These are phyloP conservation scores for Mastomys natalensis DNA, from an alignment of 2,113 vertebrate species.

Conservation along the genomic window DNA sequence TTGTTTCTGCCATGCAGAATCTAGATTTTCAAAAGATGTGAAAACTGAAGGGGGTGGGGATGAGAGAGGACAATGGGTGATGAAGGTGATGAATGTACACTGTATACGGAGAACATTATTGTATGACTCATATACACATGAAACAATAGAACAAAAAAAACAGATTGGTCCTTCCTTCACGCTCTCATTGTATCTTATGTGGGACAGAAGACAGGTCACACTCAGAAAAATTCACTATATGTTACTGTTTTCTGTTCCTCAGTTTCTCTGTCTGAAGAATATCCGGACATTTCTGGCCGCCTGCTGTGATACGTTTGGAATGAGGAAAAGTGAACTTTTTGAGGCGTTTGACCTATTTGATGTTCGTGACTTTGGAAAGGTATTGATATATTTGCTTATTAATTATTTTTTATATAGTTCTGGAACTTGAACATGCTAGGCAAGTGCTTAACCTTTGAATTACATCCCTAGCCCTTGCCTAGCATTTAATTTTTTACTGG, in stretches of 20 bases:
- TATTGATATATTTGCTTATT: conserved; percentile 78
- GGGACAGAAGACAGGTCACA: neutral
- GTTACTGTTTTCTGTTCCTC: conserved; percentile 25
- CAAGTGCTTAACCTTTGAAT: neutral
- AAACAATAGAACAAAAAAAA: neutral
- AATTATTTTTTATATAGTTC: too few species aligned
- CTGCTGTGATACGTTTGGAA: conserved; percentile 94
- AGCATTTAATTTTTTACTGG: neutral
- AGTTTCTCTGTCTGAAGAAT: conserved; percentile 99
- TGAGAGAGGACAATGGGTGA: neutral
- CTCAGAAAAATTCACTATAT: neutral
- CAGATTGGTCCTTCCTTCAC: neutral
- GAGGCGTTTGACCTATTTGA: conserved; percentile 99
- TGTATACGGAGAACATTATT: neutral
- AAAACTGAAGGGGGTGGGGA: neutral
- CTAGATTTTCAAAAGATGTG: neutral
- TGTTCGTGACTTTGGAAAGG: conserved; percentile 98
- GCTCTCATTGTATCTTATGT: neutral
- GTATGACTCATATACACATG: neutral
- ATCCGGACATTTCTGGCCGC: conserved; percentile 96
- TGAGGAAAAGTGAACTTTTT: conserved; percentile 99
- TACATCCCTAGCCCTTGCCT: neutral
- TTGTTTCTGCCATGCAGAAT: neutral
- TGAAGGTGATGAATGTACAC: neutral
- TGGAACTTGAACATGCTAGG: neutral